Conservation (phyloP, 2,797 vertebrate species). For the Xyrichtys novacula region DNA sequence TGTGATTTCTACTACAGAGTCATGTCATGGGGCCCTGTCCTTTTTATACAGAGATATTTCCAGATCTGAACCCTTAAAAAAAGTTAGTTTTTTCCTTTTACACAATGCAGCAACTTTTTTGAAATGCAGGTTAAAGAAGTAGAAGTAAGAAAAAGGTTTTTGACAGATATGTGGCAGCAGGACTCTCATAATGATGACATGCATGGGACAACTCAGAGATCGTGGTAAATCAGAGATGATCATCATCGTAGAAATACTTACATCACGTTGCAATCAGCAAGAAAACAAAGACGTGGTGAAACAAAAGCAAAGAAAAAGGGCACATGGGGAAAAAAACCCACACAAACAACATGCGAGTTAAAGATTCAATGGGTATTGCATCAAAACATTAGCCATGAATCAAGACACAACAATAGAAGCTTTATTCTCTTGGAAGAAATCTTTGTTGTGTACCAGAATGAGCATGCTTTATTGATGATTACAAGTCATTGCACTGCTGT, state of each 20-base stretch:
- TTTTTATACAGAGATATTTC: no score
- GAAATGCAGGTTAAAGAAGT: no score
- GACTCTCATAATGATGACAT: slow-evolving; percentile 12
- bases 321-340: slow-evolving; percentile 10
- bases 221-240: slow-evolving; percentile 52
- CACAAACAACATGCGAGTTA: background rate
- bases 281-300: slow-evolving; percentile 36
- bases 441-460: slow-evolving; percentile 29
- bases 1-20: no score
- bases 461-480: slow-evolving; percentile 53
- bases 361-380: slow-evolving; percentile 37
- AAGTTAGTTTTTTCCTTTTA: no score
- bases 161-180: slow-evolving; percentile 42
- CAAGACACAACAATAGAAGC: background rate
- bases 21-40: no score
- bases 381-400: slow-evolving; percentile 31
- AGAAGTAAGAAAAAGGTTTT: slow-evolving; percentile 19
- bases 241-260: slow-evolving; percentile 57
- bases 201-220: slow-evolving; percentile 16
- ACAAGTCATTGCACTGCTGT: slow-evolving; percentile 23
- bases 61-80: no score
- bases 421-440: slow-evolving; percentile 26
- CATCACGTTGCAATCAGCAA: slow-evolving; percentile 33
- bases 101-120: no score
- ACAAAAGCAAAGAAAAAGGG: slow-evolving; percentile 29